phyloP scores from a whole-genome alignment of 1,140 invertebrate genomes.

The Drosophila simulans region DNA sequence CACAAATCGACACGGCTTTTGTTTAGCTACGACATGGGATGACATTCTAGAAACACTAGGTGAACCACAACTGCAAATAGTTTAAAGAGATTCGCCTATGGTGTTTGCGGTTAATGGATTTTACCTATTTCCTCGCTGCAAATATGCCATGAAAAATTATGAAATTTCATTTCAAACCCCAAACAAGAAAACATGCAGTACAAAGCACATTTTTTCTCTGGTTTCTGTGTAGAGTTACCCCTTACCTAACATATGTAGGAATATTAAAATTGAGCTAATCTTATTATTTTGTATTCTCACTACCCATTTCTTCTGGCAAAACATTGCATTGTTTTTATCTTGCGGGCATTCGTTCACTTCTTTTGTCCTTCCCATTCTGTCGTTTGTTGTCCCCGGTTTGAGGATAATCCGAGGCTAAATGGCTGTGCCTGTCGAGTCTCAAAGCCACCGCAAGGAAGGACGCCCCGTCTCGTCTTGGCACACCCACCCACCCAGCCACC shows the following conservation, averaged over 20 bases:
- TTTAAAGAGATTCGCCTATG: background rate
- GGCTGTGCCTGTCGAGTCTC: constrained; percentile 10
- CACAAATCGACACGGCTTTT: constrained; percentile 10
- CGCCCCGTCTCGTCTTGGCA: background rate
- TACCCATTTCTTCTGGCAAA: background rate
- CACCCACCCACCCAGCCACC: background rate
- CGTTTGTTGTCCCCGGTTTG: constrained; percentile 2
- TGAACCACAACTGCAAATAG: background rate
- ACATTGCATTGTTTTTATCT: background rate
- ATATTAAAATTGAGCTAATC: background rate
- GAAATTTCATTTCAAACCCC: no score
- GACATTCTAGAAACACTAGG: background rate
- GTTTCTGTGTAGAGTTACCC: no score
- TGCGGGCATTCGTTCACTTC: background rate
- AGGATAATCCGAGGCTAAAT: constrained; percentile 29
- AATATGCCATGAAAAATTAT: no score
- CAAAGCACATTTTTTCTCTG: no score
- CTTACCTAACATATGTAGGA: background rate
- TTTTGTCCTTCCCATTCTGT: background rate
- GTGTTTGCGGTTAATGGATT: background rate
- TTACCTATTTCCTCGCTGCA: background rate
- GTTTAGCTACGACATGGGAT: background rate
- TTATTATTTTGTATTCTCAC: background rate
- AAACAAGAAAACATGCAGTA: no score
- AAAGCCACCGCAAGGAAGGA: constrained; percentile 13